Evolutionary conservation across 2,888 invertebrate species (phyloP).

Genomic region (Ochropacha duplaris): DNA sequence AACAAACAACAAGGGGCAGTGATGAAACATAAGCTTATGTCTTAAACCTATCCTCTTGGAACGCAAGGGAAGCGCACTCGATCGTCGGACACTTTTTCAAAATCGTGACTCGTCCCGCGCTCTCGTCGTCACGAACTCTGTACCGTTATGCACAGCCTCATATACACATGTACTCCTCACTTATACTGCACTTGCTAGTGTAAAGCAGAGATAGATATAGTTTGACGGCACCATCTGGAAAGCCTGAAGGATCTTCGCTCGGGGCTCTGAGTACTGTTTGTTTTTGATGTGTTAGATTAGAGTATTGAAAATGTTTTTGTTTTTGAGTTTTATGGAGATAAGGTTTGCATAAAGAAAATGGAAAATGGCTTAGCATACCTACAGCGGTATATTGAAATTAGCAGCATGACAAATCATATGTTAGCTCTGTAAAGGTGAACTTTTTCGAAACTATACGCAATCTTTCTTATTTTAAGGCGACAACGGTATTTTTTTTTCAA

Average conservation of each 20-base stretch:
- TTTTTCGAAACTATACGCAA: too few species aligned
- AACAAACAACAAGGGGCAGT: background rate
- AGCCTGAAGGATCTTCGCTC: slow-evolving; percentile 42
- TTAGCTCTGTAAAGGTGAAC: too few species aligned
- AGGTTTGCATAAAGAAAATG: background rate
- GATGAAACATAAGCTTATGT: slow-evolving; percentile 13
- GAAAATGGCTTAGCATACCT: too few species aligned
- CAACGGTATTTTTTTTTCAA: too few species aligned
- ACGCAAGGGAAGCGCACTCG: slow-evolving; percentile 57
- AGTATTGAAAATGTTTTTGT: slow-evolving; percentile 32
- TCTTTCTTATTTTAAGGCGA: too few species aligned
- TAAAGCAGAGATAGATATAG: slow-evolving; percentile 47
- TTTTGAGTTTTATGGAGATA: slow-evolving; percentile 6
- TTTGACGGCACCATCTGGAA: slow-evolving; percentile 27
- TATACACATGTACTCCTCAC: slow-evolving; percentile 49
- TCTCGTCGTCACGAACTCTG: slow-evolving; percentile 70
- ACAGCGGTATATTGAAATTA: too few species aligned
- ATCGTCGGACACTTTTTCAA: slow-evolving; percentile 78
- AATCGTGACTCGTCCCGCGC: slow-evolving; percentile 77
- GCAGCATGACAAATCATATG: too few species aligned
- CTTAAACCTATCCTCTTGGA: slow-evolving; percentile 49
- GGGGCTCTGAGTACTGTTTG: slow-evolving; percentile 26
- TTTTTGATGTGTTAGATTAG: slow-evolving; percentile 52
- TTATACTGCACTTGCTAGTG: slow-evolving; percentile 35
- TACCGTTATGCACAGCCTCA: slow-evolving; percentile 62